Evolutionary conservation across 37 sponge, comb jelly and placozoan genomes (phyloP), one percentile per base, ranked within the genome.

Genomic region (Ephydatia muelleri): DNA sequence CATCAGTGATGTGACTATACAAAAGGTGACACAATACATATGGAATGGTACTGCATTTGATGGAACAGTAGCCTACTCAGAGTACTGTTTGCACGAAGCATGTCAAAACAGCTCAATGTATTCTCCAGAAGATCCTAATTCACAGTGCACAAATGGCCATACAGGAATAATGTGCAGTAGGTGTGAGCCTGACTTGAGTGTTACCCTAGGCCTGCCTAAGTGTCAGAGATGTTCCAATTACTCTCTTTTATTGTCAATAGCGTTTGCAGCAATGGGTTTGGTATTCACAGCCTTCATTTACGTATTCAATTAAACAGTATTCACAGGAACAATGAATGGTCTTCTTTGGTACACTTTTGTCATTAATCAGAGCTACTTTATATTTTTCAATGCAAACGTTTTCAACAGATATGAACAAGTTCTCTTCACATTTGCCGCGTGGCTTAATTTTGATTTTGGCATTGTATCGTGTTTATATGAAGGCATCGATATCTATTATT

Each of bases 391-490:
- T 16, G 16, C 57, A 57, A 11, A 57, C 57, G 19, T 16, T 57
- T 11, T 16, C 16, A 57, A 57, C 57, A 14, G 12, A 57, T 14
- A 57, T 57, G 19, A 11, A 13, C 19, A 4, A 13, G 57, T 57
- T 57, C 57, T 57, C 16, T 57, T 57, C 67, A 28, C 30, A 65
- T 49, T 66, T 66, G 23, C 64, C 0, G 57, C 80, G 12, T 79
- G 80, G 80, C 22, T 79, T n/a, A 79, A 79, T 49, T 33, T 79
- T 28, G 80, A 79, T 66, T 79, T 79, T 48, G 80, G 80, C 30
- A 64, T 79, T 48, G 9, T 29, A 66, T 65, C 12, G 12, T 79
- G 80, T 49, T 79, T 79, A 23, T 79, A 49, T 33, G 65, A 39
- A 57, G 80, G 80, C 11, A 39, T 79, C 27, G 38, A 34, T 25